Base-by-base conservation (phyloP, 2,113 vertebrate species). In the Austrofundulus limnaeus region DNA sequence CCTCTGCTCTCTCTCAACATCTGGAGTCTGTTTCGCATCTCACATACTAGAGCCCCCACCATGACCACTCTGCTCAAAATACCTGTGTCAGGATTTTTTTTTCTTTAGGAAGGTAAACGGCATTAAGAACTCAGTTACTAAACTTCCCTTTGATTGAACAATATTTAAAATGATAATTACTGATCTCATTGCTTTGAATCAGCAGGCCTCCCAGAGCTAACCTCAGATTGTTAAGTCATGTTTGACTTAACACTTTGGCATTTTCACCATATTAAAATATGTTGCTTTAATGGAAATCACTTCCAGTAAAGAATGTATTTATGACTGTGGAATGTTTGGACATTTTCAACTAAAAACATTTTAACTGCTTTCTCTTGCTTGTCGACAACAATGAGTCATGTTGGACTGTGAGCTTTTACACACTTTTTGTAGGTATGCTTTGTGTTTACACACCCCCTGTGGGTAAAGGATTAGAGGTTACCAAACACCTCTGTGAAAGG, bases 1-100 rank as follows among this genome's bases (percentile, higher is more conserved):
- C 74, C 75, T 86, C 74, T 77, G 81, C 79, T 67, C 72, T 73
- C 75, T 77, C 66, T 85, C 74, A 66, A 90, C 89, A 90, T 90
- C 87, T 90, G 89, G 89, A 90, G 86, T 78, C 82, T 88, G 87
- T 90, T 90, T 83, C 87, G 77, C 63, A 42, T 88, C 78, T 76
- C 73, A 71, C 73, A 61, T 77, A 38, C 75, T 74, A 41, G 74
- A 83, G 66, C 66, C 74, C 66, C 75, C 13, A 31, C 68, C 76
- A 73, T 84, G 82, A 87, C 87, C 85, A 81, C 64, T 70, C 72
- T 57, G 49, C 39, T 65, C 79, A 86, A 84, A 81, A 78, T 85
- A 74, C 76, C 61, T 55, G 39, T 63, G 73, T 72, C 42, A 42
- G 37, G 42, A 19, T 10, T 10, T 45, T 45, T 19, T 45, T 45